phyloP scores from a whole-genome alignment of 2,888 invertebrate genomes.

The Glyphotaelius pellucidus region DNA sequence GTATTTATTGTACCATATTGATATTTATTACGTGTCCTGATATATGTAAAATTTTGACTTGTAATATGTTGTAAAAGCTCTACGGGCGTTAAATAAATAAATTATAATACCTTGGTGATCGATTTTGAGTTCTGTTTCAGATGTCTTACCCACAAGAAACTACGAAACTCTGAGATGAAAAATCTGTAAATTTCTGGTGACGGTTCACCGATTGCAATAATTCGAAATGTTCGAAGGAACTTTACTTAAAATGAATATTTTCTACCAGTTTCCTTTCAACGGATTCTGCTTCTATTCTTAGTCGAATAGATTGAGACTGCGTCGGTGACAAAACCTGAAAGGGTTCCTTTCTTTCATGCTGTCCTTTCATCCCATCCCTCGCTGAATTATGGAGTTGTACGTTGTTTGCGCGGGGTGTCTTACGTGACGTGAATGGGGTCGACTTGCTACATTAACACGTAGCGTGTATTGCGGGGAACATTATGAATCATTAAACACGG shows the following conservation, averaged over 20 bases:
- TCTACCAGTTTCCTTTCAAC: neutral
- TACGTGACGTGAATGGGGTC: constrained; percentile 32
- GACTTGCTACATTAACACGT: neutral
- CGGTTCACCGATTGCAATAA: neutral
- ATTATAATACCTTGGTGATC: too few relatives aligned
- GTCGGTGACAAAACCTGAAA: constrained; percentile 9
- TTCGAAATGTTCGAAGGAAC: neutral
- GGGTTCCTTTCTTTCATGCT: neutral
- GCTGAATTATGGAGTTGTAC: constrained; percentile 29
- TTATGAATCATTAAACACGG: neutral
- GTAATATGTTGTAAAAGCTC: too few relatives aligned
- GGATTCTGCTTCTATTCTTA: neutral
- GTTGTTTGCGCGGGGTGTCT: neutral
- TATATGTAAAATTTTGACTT: too few relatives aligned
- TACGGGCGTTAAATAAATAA: too few relatives aligned
- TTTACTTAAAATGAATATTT: neutral
- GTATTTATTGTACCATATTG: too few relatives aligned
- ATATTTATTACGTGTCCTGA: too few relatives aligned
- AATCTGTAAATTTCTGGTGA: neutral
- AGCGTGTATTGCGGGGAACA: neutral
- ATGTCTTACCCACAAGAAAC: neutral
- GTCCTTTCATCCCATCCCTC: neutral
- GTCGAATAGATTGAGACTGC: neutral
- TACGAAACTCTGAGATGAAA: neutral
- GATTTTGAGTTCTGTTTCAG: neutral